Percentiles rank a stretch among this genome's conserved stretches.
These are phyloP conservation scores for Mormyrus hasselquistii DNA, from an alignment of 2,797 vertebrate species.

Conservation along the genomic window DNA sequence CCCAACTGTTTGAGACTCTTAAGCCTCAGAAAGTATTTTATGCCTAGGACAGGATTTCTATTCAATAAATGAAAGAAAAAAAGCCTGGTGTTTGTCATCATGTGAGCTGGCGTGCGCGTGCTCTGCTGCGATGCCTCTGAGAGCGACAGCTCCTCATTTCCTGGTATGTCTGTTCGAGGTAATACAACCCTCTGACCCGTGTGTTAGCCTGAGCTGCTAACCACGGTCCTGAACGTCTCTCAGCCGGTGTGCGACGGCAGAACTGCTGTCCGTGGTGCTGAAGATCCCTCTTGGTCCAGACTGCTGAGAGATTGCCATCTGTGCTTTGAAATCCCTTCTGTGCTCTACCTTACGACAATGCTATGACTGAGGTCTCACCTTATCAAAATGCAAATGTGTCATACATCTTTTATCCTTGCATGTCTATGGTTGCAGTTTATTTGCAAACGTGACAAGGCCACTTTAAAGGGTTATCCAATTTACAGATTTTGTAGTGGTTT, in stretches of 20 bases:
- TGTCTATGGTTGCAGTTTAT: not conserved
- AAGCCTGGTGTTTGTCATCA: not conserved
- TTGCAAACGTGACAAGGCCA: not conserved
- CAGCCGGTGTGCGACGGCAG: not conserved
- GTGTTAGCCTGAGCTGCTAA: not conserved
- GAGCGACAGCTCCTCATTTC: not conserved
- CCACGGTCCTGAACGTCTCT: not conserved
- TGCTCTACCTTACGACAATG: not conserved
- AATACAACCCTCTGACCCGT: not conserved
- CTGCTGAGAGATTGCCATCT: not conserved
- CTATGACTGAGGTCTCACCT: not conserved
- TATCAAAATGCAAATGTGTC: not conserved
- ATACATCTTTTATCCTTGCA: not conserved
- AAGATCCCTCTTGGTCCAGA: not conserved
- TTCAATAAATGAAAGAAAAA: not conserved
- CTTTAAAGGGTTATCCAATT: slow-evolving; percentile 1
- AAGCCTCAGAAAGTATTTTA: not conserved
- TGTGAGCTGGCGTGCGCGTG: not conserved
- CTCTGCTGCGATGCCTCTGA: not conserved
- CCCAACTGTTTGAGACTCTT: not conserved
- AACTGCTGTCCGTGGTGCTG: not conserved
- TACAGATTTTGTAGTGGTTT: not conserved
- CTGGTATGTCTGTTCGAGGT: not conserved
- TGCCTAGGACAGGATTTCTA: not conserved
- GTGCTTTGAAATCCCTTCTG: not conserved